phyloP scores from a whole-genome alignment of 2,797 vertebrate species.

The Myotis daubentonii region DNA sequence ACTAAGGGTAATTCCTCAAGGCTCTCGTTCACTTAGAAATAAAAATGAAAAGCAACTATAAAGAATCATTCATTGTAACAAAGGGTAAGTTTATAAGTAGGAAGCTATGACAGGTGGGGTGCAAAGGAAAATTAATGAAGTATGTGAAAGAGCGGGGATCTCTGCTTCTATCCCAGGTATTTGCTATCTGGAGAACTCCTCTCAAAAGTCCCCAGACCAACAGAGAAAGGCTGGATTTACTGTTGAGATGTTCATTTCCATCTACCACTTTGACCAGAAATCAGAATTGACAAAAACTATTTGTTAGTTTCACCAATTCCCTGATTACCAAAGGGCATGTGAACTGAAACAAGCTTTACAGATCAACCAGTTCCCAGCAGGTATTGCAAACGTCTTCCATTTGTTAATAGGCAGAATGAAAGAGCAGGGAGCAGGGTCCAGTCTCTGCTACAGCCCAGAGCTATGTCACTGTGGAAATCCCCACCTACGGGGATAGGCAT shows the following conservation, averaged over 20 bases:
- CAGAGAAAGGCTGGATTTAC: background rate
- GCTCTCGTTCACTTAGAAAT: background rate
- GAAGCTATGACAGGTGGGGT: background rate
- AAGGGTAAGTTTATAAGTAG: background rate
- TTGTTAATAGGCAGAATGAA: background rate
- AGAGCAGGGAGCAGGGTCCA: background rate
- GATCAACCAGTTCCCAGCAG: background rate
- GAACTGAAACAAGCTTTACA: background rate
- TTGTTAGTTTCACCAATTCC: background rate
- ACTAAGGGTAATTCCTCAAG: background rate
- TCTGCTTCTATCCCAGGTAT: background rate
- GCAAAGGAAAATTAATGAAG: background rate
- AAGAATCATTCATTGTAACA: background rate
- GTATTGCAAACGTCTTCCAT: background rate
- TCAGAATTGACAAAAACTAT: constrained; percentile 14
- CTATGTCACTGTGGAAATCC: background rate
- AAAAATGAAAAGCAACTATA: background rate
- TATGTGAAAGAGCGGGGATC: background rate
- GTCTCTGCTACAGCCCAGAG: background rate
- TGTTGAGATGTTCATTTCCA: constrained; percentile 18
- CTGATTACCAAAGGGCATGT: constrained; percentile 10
- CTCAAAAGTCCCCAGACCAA: background rate
- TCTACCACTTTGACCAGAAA: constrained; percentile 28
- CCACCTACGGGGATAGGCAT: background rate
- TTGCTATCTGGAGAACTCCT: background rate